Evolutionary conservation across 2,888 invertebrate genomes (phyloP), one percentile per base, ranked within the genome.

Genomic region (Cosmopolites sordidus): DNA sequence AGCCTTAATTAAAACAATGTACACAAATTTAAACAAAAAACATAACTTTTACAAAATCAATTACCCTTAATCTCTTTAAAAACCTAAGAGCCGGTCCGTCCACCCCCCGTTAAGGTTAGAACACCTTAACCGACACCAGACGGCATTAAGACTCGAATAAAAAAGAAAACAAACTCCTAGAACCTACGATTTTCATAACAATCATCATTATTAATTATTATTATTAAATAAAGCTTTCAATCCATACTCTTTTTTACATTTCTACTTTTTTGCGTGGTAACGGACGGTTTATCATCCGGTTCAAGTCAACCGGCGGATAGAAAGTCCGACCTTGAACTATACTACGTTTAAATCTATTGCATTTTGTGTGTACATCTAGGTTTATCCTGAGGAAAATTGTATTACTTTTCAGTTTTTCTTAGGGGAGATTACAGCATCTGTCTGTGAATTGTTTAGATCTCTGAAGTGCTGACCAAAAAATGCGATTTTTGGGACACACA

Each of bases 301-400:
- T 39, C 17, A 22, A 22, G 14, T 16, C 9, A 43, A 43, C 43
- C n/a, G 17, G 16, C 5, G 22, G 43, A 22, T 30, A 12, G 38
- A 39, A 38, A 8, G 15, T 22, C 38, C 11, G 5, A 15, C 49
- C 43, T n/a, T 43, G 12, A 38, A 39, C 43, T 43, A 49, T 17
- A 43, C 45, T 54, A 43, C 33, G 14, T 14, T 54, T 47, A 57
- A 51, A 54, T 51, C 57, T 57, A 57, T 57, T 57, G 57, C 57
- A 39, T 51, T 54, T 51, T 52, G 50, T 54, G 57, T 57, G 57
- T 57, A 57, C 54, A 54, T 54, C 54, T 54, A 54, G 41, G 50
- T 48, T 57, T 33, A 47, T 57, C 57, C 57, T 57, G 57, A 57
- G 57, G 57, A 51, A 54, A 53, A 50, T 54, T 57, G 57, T 57